phyloP scores from a whole-genome alignment of 2,888 invertebrate species.

The Amphipoea oculea region DNA sequence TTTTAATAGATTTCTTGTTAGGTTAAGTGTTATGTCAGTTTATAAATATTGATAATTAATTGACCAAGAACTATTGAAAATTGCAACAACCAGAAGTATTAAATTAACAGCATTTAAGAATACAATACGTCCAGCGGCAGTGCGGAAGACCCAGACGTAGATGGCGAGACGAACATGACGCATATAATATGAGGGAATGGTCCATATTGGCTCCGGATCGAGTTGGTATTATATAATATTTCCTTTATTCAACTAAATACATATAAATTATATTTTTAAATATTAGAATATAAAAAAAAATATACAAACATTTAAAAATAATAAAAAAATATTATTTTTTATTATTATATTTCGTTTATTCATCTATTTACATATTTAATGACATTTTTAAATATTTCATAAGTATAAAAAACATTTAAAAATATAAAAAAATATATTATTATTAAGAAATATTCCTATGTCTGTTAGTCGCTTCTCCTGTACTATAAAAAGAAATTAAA shows the following conservation, averaged over 20 bases:
- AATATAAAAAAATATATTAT: too few species aligned
- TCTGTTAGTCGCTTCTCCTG: not conserved
- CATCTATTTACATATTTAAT: too few species aligned
- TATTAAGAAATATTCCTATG: not conserved
- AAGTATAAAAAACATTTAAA: too few species aligned
- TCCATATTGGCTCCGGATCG: not conserved
- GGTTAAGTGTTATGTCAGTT: conserved; percentile 15
- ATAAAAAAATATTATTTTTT: too few species aligned
- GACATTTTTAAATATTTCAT: too few species aligned
- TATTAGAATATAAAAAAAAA: too few species aligned
- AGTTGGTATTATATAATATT: too few species aligned
- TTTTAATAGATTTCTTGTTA: conserved; percentile 12
- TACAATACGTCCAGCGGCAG: not conserved
- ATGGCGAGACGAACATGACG: not conserved
- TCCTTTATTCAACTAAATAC: too few species aligned
- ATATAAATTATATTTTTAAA: too few species aligned
- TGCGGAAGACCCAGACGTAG: not conserved
- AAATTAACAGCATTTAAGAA: too few species aligned
- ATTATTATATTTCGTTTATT: too few species aligned
- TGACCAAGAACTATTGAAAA: conserved; percentile 20
- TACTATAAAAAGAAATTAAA: not conserved
- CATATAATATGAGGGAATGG: not conserved
- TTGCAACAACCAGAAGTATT: conserved; percentile 10
- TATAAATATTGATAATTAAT: conserved; percentile 35
- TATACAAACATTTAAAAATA: too few species aligned